These are phyloP conservation scores for Petrocephalus zakoni DNA, from an alignment of 2,113 vertebrate species.

Conservation along the genomic window DNA sequence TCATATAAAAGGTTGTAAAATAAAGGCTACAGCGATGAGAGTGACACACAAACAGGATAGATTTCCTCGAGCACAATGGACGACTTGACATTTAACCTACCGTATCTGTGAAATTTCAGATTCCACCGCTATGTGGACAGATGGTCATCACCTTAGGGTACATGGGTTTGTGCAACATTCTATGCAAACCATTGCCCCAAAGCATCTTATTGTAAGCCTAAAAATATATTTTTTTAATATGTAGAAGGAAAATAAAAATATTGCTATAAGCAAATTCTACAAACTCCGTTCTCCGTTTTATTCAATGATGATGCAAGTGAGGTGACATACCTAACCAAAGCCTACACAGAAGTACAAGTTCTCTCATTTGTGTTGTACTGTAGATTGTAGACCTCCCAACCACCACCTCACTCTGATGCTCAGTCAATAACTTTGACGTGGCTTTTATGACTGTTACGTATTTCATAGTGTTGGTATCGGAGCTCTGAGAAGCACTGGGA, in stretches of 20 bases:
- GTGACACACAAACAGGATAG: not conserved
- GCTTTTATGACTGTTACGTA: not conserved
- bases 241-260: not conserved
- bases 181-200: not conserved
- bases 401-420: not conserved
- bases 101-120: not conserved
- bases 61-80: not conserved
- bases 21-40: not conserved
- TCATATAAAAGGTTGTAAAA: not conserved
- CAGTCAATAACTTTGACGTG: not conserved
- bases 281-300: not conserved
- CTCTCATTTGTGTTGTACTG: not conserved
- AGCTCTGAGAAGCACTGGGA: not conserved
- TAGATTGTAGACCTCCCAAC: not conserved
- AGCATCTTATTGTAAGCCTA: not conserved
- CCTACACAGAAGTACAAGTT: not conserved
- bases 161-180: not conserved
- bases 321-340: not conserved
- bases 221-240: not conserved
- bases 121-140: not conserved
- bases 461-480: not conserved
- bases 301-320: not conserved
- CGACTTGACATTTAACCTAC: not conserved
- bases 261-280: not conserved
- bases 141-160: conserved; percentile 14